phyloP scores from a whole-genome alignment of 2,888 invertebrate species.

The Augochlorella aurata region DNA sequence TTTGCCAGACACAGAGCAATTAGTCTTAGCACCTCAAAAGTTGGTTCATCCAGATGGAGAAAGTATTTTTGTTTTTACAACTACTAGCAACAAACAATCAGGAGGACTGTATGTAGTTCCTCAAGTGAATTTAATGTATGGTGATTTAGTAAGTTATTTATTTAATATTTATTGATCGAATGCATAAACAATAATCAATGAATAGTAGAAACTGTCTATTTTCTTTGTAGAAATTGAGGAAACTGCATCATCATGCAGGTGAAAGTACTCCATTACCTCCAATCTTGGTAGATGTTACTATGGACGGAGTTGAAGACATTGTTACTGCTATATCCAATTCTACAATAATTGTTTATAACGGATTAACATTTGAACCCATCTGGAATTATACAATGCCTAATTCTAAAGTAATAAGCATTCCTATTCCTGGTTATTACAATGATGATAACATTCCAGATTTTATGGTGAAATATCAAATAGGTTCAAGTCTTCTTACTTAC shows the following conservation, averaged over 20 bases:
- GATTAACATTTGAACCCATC: constrained; percentile 85
- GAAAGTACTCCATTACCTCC: constrained; percentile 88
- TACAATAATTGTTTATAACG: constrained; percentile 88
- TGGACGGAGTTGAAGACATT: constrained; percentile 88
- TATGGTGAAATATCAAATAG: constrained; percentile 87
- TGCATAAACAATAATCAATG: neutral
- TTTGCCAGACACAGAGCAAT: constrained; percentile 87
- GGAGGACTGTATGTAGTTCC: constrained; percentile 88
- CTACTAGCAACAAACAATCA: constrained; percentile 88
- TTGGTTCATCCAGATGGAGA: constrained; percentile 85
- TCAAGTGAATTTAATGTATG: constrained; percentile 82
- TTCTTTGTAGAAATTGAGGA: constrained; percentile 82
- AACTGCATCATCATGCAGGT: constrained; percentile 84
- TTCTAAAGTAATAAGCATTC: constrained; percentile 89
- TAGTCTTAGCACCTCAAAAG: constrained; percentile 89
- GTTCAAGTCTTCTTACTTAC: constrained; percentile 88
- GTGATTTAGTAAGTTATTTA: constrained; percentile 79
- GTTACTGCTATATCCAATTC: constrained; percentile 89
- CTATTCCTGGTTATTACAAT: constrained; percentile 90
- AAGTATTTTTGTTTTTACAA: constrained; percentile 87
- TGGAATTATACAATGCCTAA: constrained; percentile 88
- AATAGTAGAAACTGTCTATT: constrained; percentile 5
- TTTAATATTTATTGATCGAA: constrained; percentile 12
- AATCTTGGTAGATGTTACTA: constrained; percentile 88
- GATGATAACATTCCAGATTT: constrained; percentile 90